phyloP scores from a whole-genome alignment of 2,113 vertebrate genomes.

The Campylomormyrus numenius region DNA sequence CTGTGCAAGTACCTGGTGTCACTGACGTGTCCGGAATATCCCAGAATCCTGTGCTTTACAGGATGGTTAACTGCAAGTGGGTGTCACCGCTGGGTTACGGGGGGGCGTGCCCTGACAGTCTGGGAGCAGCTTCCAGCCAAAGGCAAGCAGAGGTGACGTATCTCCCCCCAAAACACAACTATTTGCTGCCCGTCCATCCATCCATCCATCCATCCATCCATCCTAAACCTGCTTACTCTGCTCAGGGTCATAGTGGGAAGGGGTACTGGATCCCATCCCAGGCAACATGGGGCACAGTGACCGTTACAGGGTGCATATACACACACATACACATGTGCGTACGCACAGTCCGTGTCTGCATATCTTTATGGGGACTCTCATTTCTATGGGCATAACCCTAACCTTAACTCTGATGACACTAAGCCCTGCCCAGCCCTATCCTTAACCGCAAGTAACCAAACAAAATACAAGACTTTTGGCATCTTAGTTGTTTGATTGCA shows the following conservation, averaged over 20 bases:
- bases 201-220: neutral
- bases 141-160: constrained; percentile 55
- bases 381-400: neutral
- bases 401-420: neutral
- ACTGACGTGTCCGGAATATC: constrained; percentile 52
- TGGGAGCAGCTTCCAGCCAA: constrained; percentile 66
- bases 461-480: neutral
- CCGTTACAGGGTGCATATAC: neutral
- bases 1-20: constrained; percentile 60
- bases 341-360: neutral
- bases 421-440: neutral
- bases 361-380: neutral
- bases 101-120: constrained; percentile 57
- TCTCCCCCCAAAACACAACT: neutral
- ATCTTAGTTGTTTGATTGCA: neutral
- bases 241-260: neutral
- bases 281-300: neutral
- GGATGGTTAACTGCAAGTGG: constrained; percentile 65
- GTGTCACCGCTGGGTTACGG: constrained; percentile 66
- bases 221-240: neutral
- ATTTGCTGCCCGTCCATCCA: neutral
- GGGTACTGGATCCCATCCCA: neutral
- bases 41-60: constrained; percentile 64
- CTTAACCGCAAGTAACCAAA: neutral
- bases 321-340: neutral